Conservation (phyloP, 2,797 vertebrate genomes). For the Holocentrus rufus region DNA sequence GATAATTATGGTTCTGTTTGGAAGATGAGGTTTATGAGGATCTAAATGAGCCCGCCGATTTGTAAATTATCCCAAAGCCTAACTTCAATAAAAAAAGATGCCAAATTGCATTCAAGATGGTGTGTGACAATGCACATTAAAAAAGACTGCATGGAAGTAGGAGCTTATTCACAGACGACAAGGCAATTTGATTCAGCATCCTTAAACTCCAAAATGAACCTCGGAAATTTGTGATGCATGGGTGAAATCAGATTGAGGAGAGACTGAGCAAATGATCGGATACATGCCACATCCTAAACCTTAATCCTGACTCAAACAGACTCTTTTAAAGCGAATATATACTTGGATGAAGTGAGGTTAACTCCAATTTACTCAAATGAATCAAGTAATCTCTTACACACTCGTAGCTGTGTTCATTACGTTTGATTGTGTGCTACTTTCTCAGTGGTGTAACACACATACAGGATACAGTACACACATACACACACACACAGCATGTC, state of each 20-base stretch:
- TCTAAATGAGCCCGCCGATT: not conserved
- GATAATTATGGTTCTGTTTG: slow-evolving; percentile 1
- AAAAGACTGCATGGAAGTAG: not conserved
- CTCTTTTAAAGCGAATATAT: slow-evolving; percentile 1
- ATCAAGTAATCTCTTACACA: slow-evolving; percentile 60
- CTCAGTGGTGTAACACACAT: slow-evolving; percentile 4
- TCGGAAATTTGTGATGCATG: no score
- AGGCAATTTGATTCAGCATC: not conserved
- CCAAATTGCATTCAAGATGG: not conserved
- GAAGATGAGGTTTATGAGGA: slow-evolving; percentile 6
- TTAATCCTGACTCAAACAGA: no score
- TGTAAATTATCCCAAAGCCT: slow-evolving; percentile 5
- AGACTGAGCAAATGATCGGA: not conserved
- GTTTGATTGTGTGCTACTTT: slow-evolving; percentile 25
- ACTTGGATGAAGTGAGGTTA: slow-evolving; percentile 39
- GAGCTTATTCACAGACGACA: not conserved
- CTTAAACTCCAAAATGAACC: not conserved
- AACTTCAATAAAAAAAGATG: not conserved
- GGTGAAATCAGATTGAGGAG: no score
- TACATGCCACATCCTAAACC: not conserved
- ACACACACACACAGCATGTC: slow-evolving; percentile 61
- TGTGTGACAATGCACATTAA: not conserved
- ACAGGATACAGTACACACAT: not conserved
- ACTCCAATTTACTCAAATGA: slow-evolving; percentile 56
- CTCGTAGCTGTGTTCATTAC: slow-evolving; percentile 51